Base-by-base conservation (phyloP, 2,113 vertebrate genomes). In the Nothocercus nigrocapillus region DNA sequence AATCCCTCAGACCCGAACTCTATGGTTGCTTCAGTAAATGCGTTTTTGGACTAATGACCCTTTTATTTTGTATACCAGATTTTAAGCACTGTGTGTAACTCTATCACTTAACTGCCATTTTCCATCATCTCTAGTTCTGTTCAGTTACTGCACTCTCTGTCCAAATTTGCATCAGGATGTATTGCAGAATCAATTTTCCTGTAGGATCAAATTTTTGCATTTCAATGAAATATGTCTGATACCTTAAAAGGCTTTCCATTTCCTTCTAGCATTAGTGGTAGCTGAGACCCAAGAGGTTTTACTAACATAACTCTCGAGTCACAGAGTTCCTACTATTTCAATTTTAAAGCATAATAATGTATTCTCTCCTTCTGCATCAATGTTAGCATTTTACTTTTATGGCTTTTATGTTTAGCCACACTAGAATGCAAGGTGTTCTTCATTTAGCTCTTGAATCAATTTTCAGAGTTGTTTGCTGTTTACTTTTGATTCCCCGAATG, bases 371-470 rank as follows among this genome's bases (percentile, higher is more conserved):
- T 34, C 32, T 49, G 24, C 61, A 76, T 44, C 42, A 53, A 20
- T 34, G 53, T 32, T 95, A 73, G 38, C 74, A 78, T 94, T 95
- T 97, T 85, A 70, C n/a, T 81, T 74, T 93, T 68, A 54, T 56
- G 49, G 59, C 14, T 81, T 18, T 58, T 81, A 42, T 4, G 36
- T 81, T 93, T 86, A 86, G 51, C 28, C 62, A 70, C 59, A 14
- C 47, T 38, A 68, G 72, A 83, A 90, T 53, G 64, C 68, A 81
- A 61, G 34, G 34, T 75, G 18, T 61, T 87, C 13, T 66, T 69
- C 13, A 9, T 89, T 93, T 92, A 53, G 77, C 32, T 79, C 89
- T 64, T 56, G n/a, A 76, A 72, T 72, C 82, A 61, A 86, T 96
- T 85, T 93, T 88, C 54, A 56, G 66, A 74, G 12, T 70, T 91